These are phyloP conservation scores for Procambarus virginalis DNA, from an alignment of 1,140 invertebrate genomes.

Conservation along the genomic window DNA sequence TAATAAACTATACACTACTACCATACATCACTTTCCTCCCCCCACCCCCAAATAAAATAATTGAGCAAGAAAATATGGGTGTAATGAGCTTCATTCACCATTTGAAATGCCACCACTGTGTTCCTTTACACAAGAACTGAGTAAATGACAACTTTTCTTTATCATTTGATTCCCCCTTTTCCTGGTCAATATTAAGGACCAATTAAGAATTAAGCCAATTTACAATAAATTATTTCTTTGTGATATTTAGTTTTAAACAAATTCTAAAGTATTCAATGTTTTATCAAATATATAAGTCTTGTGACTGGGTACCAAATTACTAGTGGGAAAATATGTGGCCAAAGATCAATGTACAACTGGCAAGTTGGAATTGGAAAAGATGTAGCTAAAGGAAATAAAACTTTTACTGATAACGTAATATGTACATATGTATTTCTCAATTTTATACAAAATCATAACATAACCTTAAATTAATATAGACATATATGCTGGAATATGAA, in stretches of 20 bases:
- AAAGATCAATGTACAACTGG: not conserved
- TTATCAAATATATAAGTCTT: not conserved
- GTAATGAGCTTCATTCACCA: too few relatives aligned
- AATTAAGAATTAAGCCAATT: too few relatives aligned
- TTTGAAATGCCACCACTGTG: too few relatives aligned
- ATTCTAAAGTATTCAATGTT: not conserved
- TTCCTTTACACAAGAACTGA: too few relatives aligned
- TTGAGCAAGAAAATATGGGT: too few relatives aligned
- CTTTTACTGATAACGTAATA: constrained; percentile 28
- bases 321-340: not conserved
- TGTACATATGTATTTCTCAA: constrained; percentile 23
- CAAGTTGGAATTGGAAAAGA: not conserved
- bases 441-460: constrained; percentile 52
- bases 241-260: not conserved
- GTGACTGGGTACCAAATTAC: not conserved
- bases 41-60: too few relatives aligned
- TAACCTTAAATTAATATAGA: constrained; percentile 47
- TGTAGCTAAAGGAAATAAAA: not conserved
- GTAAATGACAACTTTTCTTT: too few relatives aligned
- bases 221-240: not conserved
- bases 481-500: constrained; percentile 38
- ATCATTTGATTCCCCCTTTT: too few relatives aligned
- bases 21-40: too few relatives aligned
- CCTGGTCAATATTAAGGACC: too few relatives aligned
- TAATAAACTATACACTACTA: too few relatives aligned